Evolutionary conservation across 2,797 vertebrate genomes (phyloP), one percentile per base, ranked within the genome.

Genomic region (Lophotriccus pileatus): DNA sequence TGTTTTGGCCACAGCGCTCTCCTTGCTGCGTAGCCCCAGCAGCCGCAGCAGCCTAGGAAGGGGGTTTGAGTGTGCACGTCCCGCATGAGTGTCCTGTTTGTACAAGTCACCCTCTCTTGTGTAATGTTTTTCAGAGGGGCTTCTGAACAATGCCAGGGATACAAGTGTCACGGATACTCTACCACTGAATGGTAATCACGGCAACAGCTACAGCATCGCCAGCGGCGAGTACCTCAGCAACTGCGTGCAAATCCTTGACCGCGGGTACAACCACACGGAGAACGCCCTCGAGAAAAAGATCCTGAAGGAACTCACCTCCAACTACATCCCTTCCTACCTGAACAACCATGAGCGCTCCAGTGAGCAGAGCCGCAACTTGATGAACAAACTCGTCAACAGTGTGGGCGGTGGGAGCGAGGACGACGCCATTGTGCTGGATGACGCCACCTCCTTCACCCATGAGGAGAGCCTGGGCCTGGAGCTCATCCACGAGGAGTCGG

Each of bases 151-250:
- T 99, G 99, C 99, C 99, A 99, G 99, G 99, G 99, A 99, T 99
- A 99, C 99, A 99, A 99, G 99, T 99, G 99, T 99, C 99, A 99
- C 99, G 99, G 99, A 99, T 99, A 99, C 99, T 99, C 99, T 99
- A 99, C 99, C 99, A 99, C 99, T 99, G 99, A 99, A 99, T 99
- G 99, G 99, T 99, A 99, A 99, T 99, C 99, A 99, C 95, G 98
- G 99, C 98, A 99, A 99, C 98, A 99, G 98, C 98, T 99, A 99
- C 98, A 99, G 99, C 98, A 98, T 99, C 89, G 99, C 99, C 98
- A 98, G 99, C 84, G 98, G 99, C 21, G 99, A 99, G 97, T 99
- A 99, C 98, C 98, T 99, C 98, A 99, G 99, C 97, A 99, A 99
- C 98, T 99, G 99, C 90, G 99, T 99, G 98, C 99, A 99, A 98